These are phyloP conservation scores for Otocyon megalotis DNA, from an alignment of 2,113 vertebrate genomes.

Conservation along the genomic window DNA sequence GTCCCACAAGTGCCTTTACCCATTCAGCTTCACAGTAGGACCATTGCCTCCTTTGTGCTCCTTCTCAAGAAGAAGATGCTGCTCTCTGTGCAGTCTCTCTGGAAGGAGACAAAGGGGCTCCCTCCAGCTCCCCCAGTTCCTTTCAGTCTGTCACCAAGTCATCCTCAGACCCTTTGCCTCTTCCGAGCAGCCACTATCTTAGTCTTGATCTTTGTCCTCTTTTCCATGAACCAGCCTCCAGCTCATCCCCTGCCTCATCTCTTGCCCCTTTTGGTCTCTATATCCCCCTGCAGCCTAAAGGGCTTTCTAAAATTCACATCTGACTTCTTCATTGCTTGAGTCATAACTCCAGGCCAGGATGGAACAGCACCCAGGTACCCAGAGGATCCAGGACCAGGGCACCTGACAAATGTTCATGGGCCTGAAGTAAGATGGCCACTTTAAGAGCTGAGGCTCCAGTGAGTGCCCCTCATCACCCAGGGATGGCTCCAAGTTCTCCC, in stretches of 20 bases:
- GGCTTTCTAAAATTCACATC: background rate
- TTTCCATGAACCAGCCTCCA: background rate
- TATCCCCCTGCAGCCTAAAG: background rate
- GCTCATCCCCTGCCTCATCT: background rate
- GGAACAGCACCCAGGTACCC: background rate
- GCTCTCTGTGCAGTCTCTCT: too few relatives aligned
- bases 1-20: background rate
- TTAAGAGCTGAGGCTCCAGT: background rate
- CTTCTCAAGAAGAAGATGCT: background rate
- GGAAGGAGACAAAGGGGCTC: background rate
- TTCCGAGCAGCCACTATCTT: background rate
- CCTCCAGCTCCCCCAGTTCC: background rate
- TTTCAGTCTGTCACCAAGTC: background rate
- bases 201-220: background rate
- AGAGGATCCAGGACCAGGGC: background rate
- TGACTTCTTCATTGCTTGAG: background rate
- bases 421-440: background rate
- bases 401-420: background rate
- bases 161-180: background rate
- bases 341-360: background rate
- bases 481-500: background rate
- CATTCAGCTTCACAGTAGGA: background rate
- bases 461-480: fast-evolving
- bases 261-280: background rate
- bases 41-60: background rate